Evolutionary conservation across 2,797 vertebrate genomes (phyloP), one percentile per base, ranked within the genome.

Genomic region (Galago senegalensis): DNA sequence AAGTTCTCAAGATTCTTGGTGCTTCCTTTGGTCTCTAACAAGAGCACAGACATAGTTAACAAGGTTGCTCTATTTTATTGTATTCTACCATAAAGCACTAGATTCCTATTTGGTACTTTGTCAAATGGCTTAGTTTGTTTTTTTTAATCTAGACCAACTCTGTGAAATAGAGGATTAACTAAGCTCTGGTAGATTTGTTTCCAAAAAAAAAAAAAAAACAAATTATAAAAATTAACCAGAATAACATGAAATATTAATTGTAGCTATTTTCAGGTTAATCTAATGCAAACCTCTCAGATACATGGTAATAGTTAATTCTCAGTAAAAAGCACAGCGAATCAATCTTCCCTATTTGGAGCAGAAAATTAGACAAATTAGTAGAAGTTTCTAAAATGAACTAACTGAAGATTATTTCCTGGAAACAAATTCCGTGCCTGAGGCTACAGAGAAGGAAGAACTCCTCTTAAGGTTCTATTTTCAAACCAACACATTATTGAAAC

Each of bases 311-410:
- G 34, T 96, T 40, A 93, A 87, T 58, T 95, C 46, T 96, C 16
- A 91, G n/a, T 63, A 87, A 93, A 91, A 95, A 56, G 34, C 75
- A 67, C 2, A 90, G 76, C 40, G 75, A 97, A 95, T 86, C 91
- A 93, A 87, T 94, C 89, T 95, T 93, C 25, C 21, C 60, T 82
- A 72, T 29, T 67, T 29, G 27, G 70, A 53, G 31, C 5, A 69
- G 81, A 86, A 91, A 92, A 89, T 91, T 29, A 96, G 75, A 82
- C 34, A 94, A 70, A 84, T 31, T 25, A 94, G 29, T 27, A 72
- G 43, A 97, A n/a, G 37, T 92, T 95, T 75, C 72, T 91, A 92
- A 96, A 96, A 82, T 27, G 65, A 94, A 85, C 4, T 37, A 93
- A 93, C 25, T 93, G 34, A 43, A 82, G 70, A 61, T 87, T 81